These are phyloP conservation scores for Brachionichthys hirsutus DNA, from an alignment of 2,113 vertebrate species.

Conservation along the genomic window DNA sequence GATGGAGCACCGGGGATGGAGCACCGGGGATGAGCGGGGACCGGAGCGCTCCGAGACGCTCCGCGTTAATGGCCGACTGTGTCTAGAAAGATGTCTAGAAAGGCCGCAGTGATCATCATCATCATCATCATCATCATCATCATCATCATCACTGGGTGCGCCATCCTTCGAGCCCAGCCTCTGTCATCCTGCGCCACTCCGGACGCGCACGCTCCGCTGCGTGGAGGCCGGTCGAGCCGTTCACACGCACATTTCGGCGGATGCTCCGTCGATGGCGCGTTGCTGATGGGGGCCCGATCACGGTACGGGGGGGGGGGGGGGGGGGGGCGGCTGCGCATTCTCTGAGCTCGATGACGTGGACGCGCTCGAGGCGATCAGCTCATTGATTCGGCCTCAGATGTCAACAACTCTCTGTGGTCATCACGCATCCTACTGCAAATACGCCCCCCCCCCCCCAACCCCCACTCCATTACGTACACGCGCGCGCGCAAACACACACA, in stretches of 20 bases:
- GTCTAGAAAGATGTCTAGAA: constrained; percentile 22
- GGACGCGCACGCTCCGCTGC: too few relatives aligned
- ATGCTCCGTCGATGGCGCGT: too few relatives aligned
- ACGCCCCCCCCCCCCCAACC: background rate
- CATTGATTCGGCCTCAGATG: constrained; percentile 21
- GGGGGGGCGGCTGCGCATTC: too few relatives aligned
- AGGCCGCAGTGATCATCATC: background rate
- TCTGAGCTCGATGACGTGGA: too few relatives aligned
- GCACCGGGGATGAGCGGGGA: constrained; percentile 49
- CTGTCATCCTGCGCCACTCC: too few relatives aligned
- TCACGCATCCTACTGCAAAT: constrained; percentile 17
- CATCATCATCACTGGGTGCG: constrained; percentile 13
- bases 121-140: background rate
- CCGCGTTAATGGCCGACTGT: constrained; percentile 42
- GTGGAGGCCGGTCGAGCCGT: too few relatives aligned
- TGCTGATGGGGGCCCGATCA: background rate
- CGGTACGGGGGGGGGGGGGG: too few relatives aligned
- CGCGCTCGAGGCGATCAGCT: background rate
- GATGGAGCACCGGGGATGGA: constrained; percentile 51
- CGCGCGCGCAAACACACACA: background rate
- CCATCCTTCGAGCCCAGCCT: constrained; percentile 1
- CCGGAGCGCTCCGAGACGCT: constrained; percentile 12
- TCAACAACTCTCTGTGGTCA: background rate
- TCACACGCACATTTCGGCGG: too few relatives aligned
- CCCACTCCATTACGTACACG: constrained; percentile 1